Conservation (phyloP, 2,888 invertebrate species). For the Tinea semifulvella region DNA sequence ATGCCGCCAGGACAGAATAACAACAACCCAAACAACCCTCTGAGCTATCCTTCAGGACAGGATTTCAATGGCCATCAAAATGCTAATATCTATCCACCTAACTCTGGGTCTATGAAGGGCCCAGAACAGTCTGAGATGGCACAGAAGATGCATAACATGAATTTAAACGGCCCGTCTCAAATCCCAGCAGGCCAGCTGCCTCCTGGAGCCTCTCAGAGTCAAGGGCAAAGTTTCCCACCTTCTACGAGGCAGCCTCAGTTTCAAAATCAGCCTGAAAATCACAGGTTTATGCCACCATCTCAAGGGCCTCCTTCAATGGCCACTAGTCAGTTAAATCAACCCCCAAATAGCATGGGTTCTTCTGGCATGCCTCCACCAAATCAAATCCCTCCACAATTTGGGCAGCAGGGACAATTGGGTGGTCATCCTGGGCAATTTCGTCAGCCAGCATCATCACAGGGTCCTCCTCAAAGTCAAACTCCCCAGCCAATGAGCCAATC, state of each 20-base stretch:
- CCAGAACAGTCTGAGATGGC: conserved; percentile 37
- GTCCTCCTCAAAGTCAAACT: conserved; percentile 5
- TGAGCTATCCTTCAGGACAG: conserved; percentile 37
- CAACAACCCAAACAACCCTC: conserved; percentile 48
- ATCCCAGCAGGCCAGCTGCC: conserved; percentile 46
- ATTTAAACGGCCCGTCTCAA: conserved; percentile 45
- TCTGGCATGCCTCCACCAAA: conserved; percentile 3
- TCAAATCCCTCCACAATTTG: conserved; percentile 21
- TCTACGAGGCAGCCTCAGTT: neutral
- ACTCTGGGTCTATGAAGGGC: conserved; percentile 27
- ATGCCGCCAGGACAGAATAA: conserved; percentile 57
- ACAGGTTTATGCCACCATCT: conserved; percentile 11
- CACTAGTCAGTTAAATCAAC: neutral
- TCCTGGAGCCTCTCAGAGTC: conserved; percentile 25
- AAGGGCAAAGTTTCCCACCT: conserved; percentile 13
- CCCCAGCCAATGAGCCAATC: no score
- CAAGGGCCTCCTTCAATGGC: conserved; percentile 11
- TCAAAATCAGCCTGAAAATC: neutral
- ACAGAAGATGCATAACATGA: conserved; percentile 58
- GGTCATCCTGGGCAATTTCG: neutral
- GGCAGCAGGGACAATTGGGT: neutral
- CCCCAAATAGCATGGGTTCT: neutral
- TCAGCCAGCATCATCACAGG: neutral
- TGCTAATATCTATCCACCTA: conserved; percentile 42
- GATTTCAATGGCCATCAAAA: conserved; percentile 53